Evolutionary conservation across 2,113 vertebrate species (phyloP).

Genomic region (Spea bombifrons): DNA sequence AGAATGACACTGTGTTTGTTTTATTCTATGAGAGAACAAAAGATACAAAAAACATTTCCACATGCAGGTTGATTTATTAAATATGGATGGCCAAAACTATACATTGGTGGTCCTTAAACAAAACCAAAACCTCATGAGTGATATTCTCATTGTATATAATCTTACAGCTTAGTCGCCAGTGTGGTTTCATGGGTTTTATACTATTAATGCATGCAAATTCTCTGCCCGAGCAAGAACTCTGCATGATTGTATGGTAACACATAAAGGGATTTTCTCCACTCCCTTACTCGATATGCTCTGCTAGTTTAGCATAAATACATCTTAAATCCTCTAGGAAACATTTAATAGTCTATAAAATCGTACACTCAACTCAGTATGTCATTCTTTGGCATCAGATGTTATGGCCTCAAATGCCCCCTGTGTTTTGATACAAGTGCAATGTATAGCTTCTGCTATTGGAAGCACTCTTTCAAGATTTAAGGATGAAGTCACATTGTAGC

Average conservation of each 20-base stretch:
- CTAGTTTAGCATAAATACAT: conserved; percentile 47
- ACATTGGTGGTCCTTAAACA: conserved; percentile 24
- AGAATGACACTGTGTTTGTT: no score
- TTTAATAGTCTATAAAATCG: conserved; percentile 48
- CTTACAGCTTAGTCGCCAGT: conserved; percentile 18
- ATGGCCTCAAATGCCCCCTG: conserved; percentile 43
- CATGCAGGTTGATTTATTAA: neutral
- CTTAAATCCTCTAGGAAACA: conserved; percentile 45
- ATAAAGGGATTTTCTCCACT: conserved; percentile 45
- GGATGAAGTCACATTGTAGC: conserved; percentile 41
- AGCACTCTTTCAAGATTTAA: conserved; percentile 28
- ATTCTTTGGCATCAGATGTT: conserved; percentile 41
- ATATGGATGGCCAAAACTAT: neutral
- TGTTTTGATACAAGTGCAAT: conserved; percentile 46
- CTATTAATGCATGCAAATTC: conserved; percentile 36
- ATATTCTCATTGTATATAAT: conserved; percentile 2
- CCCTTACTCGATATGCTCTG: conserved; percentile 39
- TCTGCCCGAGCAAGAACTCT: conserved; percentile 26
- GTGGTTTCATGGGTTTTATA: conserved; percentile 14
- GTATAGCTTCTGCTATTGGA: conserved; percentile 45
- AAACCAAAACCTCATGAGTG: conserved; percentile 4
- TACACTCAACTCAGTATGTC: conserved; percentile 40
- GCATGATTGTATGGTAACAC: conserved; percentile 33
- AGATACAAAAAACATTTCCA: neutral
- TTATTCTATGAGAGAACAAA: no score